Conservation (phyloP, 2,113 vertebrate species). For the Rafetus swinhoei region DNA sequence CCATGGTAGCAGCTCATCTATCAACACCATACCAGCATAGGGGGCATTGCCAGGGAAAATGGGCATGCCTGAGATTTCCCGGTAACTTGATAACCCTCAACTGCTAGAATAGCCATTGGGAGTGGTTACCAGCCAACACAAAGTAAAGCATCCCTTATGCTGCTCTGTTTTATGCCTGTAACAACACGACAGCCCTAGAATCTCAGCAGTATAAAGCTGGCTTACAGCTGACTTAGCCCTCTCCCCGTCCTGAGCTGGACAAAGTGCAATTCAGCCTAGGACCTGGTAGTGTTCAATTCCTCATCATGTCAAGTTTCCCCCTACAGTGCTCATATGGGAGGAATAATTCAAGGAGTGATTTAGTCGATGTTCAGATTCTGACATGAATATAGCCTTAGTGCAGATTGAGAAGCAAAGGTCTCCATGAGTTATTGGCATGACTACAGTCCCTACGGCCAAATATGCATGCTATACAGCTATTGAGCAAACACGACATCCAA, state of each 20-base stretch:
- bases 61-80: fast-evolving
- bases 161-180: neutral
- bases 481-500: neutral
- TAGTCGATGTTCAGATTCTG: neutral
- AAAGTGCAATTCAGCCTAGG: neutral
- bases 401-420: neutral
- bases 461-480: neutral
- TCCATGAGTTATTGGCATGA: neutral
- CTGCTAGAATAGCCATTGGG: neutral
- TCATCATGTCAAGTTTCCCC: neutral
- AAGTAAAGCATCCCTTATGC: neutral
- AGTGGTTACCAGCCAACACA: neutral
- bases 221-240: neutral
- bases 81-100: neutral
- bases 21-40: neutral
- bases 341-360: neutral
- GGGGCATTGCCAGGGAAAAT: neutral
- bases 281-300: neutral
- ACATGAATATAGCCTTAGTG: neutral
- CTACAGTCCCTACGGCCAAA: neutral
- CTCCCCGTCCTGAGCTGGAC: neutral
- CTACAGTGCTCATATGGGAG: fast-evolving
- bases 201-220: neutral
- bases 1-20: neutral
- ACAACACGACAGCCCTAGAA: neutral